A percentile compares a stretch with the other conserved stretches of the same genome.
phyloP scores from a whole-genome alignment of 2,888 invertebrate genomes.

The Athalia rosae region DNA sequence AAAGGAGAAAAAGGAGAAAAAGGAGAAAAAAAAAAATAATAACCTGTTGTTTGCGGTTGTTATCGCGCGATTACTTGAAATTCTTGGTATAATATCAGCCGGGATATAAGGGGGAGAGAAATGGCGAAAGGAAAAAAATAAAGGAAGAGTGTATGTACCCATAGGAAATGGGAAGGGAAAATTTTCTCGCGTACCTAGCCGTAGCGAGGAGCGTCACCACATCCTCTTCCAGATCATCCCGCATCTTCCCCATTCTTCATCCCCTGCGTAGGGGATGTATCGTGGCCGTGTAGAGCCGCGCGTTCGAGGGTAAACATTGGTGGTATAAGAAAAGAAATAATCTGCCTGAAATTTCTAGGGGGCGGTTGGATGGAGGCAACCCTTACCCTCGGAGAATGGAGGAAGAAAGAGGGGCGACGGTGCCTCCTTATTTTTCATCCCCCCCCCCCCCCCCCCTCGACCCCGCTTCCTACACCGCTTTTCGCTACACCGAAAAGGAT shows the following conservation, averaged over 20 bases:
- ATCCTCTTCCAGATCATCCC: background rate
- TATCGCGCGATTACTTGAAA: constrained; percentile 43
- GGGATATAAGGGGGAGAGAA: background rate
- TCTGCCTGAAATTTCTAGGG: constrained; percentile 3
- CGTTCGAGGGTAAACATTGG: constrained; percentile 32
- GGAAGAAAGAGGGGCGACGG: background rate
- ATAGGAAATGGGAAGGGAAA: background rate
- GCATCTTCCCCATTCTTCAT: constrained; percentile 14
- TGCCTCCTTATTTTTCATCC: constrained; percentile 3
- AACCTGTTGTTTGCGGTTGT: constrained; percentile 39
- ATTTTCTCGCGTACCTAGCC: background rate
- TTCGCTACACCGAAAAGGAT: too few relatives aligned
- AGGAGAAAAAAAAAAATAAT: background rate
- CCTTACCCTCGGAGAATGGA: background rate
- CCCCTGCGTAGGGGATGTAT: background rate
- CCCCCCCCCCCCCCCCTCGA: too few relatives aligned
- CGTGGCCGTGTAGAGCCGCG: background rate
- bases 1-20: background rate
- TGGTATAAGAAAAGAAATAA: constrained; percentile 27
- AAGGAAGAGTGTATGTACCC: background rate
- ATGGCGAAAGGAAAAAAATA: background rate
- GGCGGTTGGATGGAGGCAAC: background rate
- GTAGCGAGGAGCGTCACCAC: too few relatives aligned
- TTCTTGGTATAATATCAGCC: constrained; percentile 24
- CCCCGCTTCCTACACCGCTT: too few relatives aligned